Base-by-base conservation (phyloP, 1,140 invertebrate species). In the Carcinoscorpius rotundicauda region DNA sequence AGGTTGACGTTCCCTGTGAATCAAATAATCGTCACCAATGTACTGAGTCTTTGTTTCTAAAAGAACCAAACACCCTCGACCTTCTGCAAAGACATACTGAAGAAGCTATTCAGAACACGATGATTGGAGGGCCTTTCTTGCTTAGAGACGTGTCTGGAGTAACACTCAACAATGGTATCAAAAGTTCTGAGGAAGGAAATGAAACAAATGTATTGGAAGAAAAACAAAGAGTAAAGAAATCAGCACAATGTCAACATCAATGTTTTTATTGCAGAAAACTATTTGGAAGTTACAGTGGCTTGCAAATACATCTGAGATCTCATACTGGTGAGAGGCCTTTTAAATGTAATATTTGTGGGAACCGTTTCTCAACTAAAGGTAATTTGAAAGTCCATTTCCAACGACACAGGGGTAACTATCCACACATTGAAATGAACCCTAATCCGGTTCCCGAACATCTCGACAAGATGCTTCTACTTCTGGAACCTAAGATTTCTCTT, bases 221-320 rank as follows among this genome's bases (percentile, higher is more conserved):
- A 29, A 2, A 29, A 29, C 29, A 29, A 29, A 2, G 71, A n/a
- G 60, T 60, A n/a, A 70, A 68, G 52, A 72, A 73, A 50, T 91
- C 95, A 76, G 89, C 91, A 5, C 94, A 93, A 81, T 95, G 94
- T 81, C 95, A 96, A 80, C 94, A 98, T 76, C 87, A 93, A 60
- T 99, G 97, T 79, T 84, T 90, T 66, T 97, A 97, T 76, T 99
- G 97, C 80, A 93, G 93, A 73, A 99, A 99, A 83, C 92, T 97
- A 65, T 97, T 97, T 75, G 93, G 93, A 72, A 95, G 91, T 72
- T 93, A 98, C 78, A 93, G 90, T n/a, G 92, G 92, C 6, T 84
- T 97, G 51, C 92, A 95, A 81, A 95, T 95, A 74, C 93, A 95
- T 82, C 93, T 96, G 76, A 83, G 92, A 72, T 93, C 91, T 51